These are phyloP conservation scores for Spondyliosoma cantharus DNA, from an alignment of 2,797 vertebrate genomes.

Conservation along the genomic window DNA sequence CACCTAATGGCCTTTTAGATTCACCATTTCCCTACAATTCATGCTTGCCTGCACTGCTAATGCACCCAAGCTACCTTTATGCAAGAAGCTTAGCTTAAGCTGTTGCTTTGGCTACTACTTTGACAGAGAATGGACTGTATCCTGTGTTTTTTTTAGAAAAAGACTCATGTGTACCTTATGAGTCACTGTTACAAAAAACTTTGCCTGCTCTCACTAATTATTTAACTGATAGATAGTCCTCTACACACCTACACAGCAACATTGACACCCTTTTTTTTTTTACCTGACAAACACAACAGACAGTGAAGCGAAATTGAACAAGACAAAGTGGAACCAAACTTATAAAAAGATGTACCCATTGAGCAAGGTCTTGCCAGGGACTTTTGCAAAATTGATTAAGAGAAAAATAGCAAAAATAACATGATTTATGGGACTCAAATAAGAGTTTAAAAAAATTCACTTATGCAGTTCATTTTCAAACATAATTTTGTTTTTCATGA, in stretches of 20 bases:
- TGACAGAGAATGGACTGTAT: slow-evolving; percentile 18
- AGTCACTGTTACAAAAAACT: neutral
- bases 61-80: slow-evolving; percentile 65
- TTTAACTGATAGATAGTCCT: neutral
- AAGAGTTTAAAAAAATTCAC: neutral
- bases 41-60: slow-evolving; percentile 68
- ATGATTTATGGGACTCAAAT: neutral
- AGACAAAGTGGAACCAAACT: neutral
- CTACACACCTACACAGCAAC: neutral
- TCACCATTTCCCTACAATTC: slow-evolving; percentile 78
- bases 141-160: neutral
- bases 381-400: neutral
- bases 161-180: neutral
- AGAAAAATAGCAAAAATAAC: neutral
- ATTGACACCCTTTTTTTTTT: slow-evolving; percentile 8
- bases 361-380: neutral
- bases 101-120: slow-evolving; percentile 21
- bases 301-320: neutral
- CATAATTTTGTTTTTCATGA: too few relatives aligned
- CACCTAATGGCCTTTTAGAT: slow-evolving; percentile 82
- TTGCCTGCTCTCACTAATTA: neutral
- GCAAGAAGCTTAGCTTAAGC: slow-evolving; percentile 47
- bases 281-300: slow-evolving; percentile 10
- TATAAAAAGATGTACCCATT: neutral
- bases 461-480: too few relatives aligned